Conservation (phyloP, 1,140 invertebrate species). For the Chionoecetes opilio region DNA sequence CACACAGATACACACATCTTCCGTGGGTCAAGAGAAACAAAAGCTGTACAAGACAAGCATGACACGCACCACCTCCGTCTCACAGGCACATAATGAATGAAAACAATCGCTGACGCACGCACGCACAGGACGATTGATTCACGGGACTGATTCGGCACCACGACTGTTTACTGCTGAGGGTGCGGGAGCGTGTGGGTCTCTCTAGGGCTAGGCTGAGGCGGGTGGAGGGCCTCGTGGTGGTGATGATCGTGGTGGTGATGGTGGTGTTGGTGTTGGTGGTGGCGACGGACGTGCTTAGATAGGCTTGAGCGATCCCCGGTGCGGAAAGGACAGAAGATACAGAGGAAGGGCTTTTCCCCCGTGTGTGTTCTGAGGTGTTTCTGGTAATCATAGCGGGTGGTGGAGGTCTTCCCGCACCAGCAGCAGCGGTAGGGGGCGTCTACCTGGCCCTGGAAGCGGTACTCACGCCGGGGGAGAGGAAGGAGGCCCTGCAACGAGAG, state of each 20-base stretch:
- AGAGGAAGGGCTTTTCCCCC: conserved; percentile 79
- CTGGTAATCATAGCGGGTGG: conserved; percentile 78
- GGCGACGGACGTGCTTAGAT: conserved; percentile 73
- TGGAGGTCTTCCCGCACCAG: conserved; percentile 77
- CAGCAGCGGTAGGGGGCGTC: conserved; percentile 66
- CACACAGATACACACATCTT: not conserved
- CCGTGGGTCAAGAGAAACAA: not conserved
- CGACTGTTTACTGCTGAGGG: not conserved
- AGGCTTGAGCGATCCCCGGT: conserved; percentile 75
- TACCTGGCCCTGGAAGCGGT: conserved; percentile 42
- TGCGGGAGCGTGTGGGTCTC: not conserved
- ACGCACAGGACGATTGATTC: not conserved
- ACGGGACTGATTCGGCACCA: not conserved
- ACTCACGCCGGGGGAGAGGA: conserved; percentile 63
- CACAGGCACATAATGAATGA: not conserved
- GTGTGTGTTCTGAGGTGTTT: conserved; percentile 79
- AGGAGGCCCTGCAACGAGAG: conserved; percentile 73
- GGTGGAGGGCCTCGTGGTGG: no score
- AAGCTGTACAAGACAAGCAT: not conserved
- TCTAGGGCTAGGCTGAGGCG: not conserved
- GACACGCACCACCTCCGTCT: not conserved
- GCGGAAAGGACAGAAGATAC: conserved; percentile 75
- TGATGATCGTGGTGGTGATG: not conserved
- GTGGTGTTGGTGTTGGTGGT: conserved; percentile 54
- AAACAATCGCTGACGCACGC: not conserved